Evolutionary conservation across 2,797 vertebrate genomes (phyloP).

Genomic region (Fratercula arctica): DNA sequence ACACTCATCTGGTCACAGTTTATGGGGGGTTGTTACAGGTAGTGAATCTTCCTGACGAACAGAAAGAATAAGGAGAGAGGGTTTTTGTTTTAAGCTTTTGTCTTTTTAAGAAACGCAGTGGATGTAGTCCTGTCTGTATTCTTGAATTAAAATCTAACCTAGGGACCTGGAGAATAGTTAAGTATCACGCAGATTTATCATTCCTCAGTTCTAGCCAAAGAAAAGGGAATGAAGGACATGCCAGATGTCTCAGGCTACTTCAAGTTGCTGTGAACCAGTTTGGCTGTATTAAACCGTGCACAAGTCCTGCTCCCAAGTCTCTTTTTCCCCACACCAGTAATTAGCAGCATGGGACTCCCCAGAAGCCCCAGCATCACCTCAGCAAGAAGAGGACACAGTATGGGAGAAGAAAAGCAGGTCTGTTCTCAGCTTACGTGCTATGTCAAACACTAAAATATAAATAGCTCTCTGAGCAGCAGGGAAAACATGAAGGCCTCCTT

Average conservation of each 20-base stretch:
- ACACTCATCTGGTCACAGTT: not conserved
- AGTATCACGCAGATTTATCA: not conserved
- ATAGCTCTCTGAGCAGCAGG: constrained; percentile 51
- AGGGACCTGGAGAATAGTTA: not conserved
- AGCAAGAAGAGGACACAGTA: not conserved
- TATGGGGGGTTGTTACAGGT: not conserved
- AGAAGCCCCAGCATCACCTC: constrained; percentile 29
- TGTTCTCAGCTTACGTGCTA: constrained; percentile 46
- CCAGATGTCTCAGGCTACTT: constrained; percentile 37
- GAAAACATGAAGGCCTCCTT: constrained; percentile 60
- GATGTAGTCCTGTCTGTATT: not conserved
- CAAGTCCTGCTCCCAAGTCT: not conserved
- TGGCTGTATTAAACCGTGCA: not conserved
- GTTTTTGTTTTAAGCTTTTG: not conserved
- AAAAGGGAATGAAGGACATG: not conserved
- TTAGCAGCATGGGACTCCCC: not conserved
- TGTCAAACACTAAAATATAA: constrained; percentile 46
- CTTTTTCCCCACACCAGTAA: not conserved
- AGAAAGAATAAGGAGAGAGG: not conserved
- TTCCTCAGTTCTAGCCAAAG: not conserved
- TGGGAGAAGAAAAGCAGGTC: constrained; percentile 49
- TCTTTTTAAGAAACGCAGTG: not conserved
- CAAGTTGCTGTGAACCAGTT: not conserved
- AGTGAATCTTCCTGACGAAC: not conserved
- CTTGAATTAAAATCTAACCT: not conserved